Evolutionary conservation across 2,113 vertebrate genomes (phyloP).

Genomic region (Mesocricetus auratus): DNA sequence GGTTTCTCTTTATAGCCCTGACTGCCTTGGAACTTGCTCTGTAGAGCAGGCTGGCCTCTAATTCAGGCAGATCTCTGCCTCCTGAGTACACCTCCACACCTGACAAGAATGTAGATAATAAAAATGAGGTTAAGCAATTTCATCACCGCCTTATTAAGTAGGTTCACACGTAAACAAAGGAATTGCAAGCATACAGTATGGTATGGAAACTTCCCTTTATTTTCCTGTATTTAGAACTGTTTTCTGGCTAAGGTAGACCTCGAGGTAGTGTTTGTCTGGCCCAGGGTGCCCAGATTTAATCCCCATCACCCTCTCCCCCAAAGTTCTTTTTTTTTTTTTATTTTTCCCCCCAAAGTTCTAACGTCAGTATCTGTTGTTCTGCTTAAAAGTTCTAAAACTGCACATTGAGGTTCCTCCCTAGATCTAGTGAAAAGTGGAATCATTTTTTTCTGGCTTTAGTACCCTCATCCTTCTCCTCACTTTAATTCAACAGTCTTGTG

Average conservation of each 20-base stretch:
- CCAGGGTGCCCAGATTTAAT: not conserved
- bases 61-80: not conserved
- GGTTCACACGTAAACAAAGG: slow-evolving; percentile 10
- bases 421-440: not conserved
- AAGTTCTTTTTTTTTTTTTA: no score
- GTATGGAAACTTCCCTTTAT: slow-evolving; percentile 12
- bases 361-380: not conserved
- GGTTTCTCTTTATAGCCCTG: not conserved
- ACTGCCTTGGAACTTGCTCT: not conserved
- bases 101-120: not conserved
- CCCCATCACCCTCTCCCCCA: not conserved
- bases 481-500: not conserved
- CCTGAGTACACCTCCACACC: not conserved
- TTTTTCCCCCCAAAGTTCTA: not conserved
- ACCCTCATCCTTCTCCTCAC: not conserved
- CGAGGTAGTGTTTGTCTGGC: not conserved
- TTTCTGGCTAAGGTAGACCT: not conserved
- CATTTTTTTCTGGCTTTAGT: not conserved
- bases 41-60: not conserved
- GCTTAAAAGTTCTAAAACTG: not conserved
- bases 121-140: not conserved
- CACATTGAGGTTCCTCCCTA: not conserved
- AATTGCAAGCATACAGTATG: not conserved
- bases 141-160: not conserved
- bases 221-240: not conserved